Evolutionary conservation across 2,113 vertebrate genomes (phyloP).

Genomic region (Eptesicus fuscus): DNA sequence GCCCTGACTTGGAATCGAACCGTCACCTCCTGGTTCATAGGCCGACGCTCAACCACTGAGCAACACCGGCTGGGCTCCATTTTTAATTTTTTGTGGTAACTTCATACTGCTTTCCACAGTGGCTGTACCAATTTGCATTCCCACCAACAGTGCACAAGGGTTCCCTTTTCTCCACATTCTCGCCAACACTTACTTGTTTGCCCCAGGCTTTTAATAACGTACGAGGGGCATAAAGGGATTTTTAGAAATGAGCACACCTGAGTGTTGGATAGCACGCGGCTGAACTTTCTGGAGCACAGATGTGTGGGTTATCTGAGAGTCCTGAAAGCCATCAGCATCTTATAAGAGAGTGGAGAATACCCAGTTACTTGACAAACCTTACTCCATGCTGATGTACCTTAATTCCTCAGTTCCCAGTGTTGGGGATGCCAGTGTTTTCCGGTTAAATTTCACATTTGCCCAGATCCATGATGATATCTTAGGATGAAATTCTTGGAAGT

Average conservation of each 20-base stretch:
- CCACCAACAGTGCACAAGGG: not conserved
- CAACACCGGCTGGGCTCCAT: not conserved
- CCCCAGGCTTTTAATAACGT: not conserved
- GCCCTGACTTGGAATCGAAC: too few species aligned
- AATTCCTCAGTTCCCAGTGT: rapidly evolving
- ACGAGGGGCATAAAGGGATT: rapidly evolving
- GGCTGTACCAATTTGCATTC: not conserved
- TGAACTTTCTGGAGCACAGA: not conserved
- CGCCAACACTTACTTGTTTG: not conserved
- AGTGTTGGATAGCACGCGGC: too few species aligned
- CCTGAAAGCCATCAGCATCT: not conserved
- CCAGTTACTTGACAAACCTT: not conserved
- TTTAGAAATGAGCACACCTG: not conserved
- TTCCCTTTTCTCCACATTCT: not conserved
- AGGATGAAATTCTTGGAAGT: not conserved
- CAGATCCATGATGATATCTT: rapidly evolving
- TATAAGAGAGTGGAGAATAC: not conserved
- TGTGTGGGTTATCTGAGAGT: not conserved
- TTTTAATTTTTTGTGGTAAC: not conserved
- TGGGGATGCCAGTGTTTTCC: not conserved
- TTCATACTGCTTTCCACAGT: not conserved
- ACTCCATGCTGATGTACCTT: rapidly evolving
- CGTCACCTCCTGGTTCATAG: too few species aligned
- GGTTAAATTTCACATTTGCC: not conserved
- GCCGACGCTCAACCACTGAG: too few species aligned